Evolutionary conservation across 2,888 invertebrate species (phyloP), one percentile per base, ranked within the genome.

Genomic region (Lasioglossum oenotherae): DNA sequence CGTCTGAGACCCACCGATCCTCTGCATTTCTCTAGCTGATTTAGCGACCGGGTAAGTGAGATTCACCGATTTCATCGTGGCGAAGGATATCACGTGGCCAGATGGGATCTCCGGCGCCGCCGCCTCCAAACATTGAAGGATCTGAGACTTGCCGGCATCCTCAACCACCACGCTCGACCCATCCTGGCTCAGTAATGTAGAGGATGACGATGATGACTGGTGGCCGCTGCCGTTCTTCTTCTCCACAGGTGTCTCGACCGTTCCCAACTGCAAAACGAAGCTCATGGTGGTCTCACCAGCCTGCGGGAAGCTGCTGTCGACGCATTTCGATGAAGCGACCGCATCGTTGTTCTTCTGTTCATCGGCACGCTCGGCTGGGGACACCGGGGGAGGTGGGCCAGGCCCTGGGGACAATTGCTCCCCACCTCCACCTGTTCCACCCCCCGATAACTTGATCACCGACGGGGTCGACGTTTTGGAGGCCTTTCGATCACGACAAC

Each of bases 401-500:
- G 93, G 92, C 86, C 92, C 92, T 89, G 93, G 94, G 93, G 94
- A 92, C 89, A 92, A 85, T 88, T 92, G 91, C 80, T 93, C 93
- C 92, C 93, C 93, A 89, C 93, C 90, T 85, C 94, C 94, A 85
- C 94, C 94, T 91, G 93, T 93, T 88, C 94, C 95, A 92, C 94
- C 94, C 93, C 95, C 95, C 93, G 94, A 93, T 94, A 94, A 94
- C 94, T 95, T 94, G 90, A 94, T 95, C 92, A 95, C 95, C 93
- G 95, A 95, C 87, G 95, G 94, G 92, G 94, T 95, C 95, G 95
- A 95, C 95, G 95, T 95, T 93, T 95, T 95, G 95, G 93, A 93
- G 93, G 95, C 93, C 92, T 93, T 93, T 93, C 87, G 76, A 86
- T 90, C 89, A 91, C 91, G 86, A 79, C 86, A 88, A 86, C 46